These are phyloP conservation scores for Macrosteles quadrilineatus DNA, from an alignment of 1,140 invertebrate species.

Conservation along the genomic window DNA sequence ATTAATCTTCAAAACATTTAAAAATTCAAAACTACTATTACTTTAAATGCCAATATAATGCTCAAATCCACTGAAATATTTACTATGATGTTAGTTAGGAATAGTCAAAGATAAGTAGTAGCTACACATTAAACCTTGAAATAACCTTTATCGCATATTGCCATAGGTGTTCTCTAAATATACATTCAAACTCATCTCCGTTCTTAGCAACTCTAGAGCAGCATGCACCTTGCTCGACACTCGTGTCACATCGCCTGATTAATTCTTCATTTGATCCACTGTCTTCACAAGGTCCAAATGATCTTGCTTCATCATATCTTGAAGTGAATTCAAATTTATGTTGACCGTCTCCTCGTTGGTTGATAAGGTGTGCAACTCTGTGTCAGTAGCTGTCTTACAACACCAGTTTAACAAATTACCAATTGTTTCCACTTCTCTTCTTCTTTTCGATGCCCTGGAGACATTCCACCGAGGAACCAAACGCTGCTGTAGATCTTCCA, in stretches of 20 bases:
- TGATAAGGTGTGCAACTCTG: constrained; percentile 33
- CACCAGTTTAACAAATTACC: not conserved
- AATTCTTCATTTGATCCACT: not conserved
- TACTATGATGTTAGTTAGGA: too few species aligned
- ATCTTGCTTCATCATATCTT: not conserved
- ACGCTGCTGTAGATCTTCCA: too few species aligned
- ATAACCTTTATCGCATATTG: too few species aligned
- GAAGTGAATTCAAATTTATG: not conserved
- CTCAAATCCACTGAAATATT: too few species aligned
- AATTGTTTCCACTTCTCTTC: not conserved
- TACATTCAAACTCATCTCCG: not conserved
- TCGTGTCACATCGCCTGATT: not conserved
- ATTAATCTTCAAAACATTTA: too few species aligned
- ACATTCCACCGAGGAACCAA: too few species aligned
- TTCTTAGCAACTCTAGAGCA: not conserved
- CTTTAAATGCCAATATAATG: too few species aligned
- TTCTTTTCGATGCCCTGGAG: not conserved
- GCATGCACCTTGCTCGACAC: not conserved
- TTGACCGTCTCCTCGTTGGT: constrained; percentile 8
- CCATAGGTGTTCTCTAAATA: not conserved
- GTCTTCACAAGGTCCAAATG: not conserved
- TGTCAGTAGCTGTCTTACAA: not conserved
- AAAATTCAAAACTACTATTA: too few species aligned
- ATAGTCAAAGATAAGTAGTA: too few species aligned
- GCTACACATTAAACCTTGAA: too few species aligned